Percentiles rank a stretch among this genome's conserved stretches.
phyloP scores from a whole-genome alignment of 2,113 vertebrate species.

The Acinonyx jubatus region DNA sequence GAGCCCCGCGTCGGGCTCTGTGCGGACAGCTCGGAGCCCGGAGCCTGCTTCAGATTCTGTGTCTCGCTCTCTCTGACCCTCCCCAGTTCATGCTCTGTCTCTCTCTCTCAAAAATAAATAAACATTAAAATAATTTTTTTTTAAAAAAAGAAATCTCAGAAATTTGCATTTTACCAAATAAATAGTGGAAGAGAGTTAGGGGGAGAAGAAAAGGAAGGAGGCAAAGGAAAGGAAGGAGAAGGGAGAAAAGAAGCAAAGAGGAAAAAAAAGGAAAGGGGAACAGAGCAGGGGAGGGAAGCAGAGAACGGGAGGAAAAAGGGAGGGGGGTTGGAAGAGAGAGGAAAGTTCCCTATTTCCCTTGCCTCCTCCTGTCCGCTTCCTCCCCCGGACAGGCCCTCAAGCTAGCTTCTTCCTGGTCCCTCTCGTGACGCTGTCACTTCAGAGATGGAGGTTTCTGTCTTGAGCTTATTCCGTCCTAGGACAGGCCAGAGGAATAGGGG shows the following conservation, averaged over 20 bases:
- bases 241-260: no score
- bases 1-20: no score
- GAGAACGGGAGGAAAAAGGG: neutral
- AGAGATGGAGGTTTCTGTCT: neutral
- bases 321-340: neutral
- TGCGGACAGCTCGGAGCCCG: no score
- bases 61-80: no score
- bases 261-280: neutral
- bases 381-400: neutral
- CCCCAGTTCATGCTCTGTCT: no score
- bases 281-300: rapidly evolving
- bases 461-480: neutral
- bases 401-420: neutral
- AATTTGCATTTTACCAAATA: neutral
- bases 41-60: no score
- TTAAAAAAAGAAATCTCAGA: no score
- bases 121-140: no score
- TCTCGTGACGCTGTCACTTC: neutral
- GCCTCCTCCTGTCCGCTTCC: neutral
- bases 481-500: neutral
- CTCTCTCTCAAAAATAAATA: no score
- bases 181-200: neutral
- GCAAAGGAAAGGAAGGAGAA: neutral
- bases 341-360: neutral
- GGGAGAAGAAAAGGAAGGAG: neutral